Evolutionary conservation across 1,140 invertebrate genomes (phyloP).

Genomic region (Aradophagus sp.): DNA sequence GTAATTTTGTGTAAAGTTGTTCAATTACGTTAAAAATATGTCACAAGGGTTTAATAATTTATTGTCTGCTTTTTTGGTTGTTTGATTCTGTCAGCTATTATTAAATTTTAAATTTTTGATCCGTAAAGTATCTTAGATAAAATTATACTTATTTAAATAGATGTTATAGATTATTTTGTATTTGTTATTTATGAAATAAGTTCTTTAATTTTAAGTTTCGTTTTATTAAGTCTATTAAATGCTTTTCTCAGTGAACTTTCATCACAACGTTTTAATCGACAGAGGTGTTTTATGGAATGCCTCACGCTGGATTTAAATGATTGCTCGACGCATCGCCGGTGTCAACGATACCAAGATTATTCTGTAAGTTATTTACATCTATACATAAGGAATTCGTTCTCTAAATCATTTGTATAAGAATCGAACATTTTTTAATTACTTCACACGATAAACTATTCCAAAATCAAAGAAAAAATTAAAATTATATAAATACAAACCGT

Average conservation of each 20-base stretch:
- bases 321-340: constrained; percentile 46
- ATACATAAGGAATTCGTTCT: no score
- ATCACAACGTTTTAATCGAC: constrained; percentile 12
- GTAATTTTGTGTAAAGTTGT: no score
- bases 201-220: background rate
- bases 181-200: background rate
- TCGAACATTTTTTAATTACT: no score
- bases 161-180: no score
- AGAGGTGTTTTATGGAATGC: constrained; percentile 59
- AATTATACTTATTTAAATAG: no score
- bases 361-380: constrained; percentile 45
- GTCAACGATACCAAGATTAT: constrained; percentile 52
- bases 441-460: no score
- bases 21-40: background rate
- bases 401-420: no score
- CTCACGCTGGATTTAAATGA: constrained; percentile 55
- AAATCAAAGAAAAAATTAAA: no score
- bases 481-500: no score
- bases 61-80: background rate
- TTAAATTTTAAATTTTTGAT: no score
- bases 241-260: constrained; percentile 20
- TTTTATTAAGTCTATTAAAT: background rate
- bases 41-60: background rate
- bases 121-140: no score
- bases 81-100: background rate